phyloP scores from a whole-genome alignment of 2,113 vertebrate genomes.

The Chloebia gouldiae region DNA sequence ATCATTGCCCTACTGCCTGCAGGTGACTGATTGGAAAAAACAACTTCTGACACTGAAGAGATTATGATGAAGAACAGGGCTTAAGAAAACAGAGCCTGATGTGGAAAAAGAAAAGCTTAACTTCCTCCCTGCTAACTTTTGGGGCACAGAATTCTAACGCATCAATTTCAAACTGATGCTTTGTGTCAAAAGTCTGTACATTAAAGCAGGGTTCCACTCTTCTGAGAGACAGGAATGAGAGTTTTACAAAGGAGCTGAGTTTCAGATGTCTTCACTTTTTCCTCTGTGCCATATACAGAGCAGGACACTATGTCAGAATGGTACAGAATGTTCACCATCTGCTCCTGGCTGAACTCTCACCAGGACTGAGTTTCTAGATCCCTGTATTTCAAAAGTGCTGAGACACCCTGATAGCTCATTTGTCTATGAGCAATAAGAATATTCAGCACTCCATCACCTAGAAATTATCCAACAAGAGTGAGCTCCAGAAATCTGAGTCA shows the following conservation, averaged over 20 bases:
- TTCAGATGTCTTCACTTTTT: neutral
- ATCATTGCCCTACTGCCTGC: neutral
- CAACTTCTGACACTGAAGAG: neutral
- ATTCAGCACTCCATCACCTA: neutral
- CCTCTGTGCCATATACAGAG: neutral
- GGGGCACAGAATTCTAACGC: neutral
- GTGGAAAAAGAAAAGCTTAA: neutral
- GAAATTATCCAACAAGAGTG: neutral
- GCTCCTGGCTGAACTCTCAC: neutral
- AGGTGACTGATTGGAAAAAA: neutral
- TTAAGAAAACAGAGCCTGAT: neutral
- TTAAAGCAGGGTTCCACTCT: neutral
- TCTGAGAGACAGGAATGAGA: neutral
- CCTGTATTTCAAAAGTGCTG: neutral
- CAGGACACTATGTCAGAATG: neutral
- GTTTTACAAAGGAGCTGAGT: neutral
- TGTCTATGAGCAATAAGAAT: neutral
- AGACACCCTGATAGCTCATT: neutral
- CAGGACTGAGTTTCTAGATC: neutral
- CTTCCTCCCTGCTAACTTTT: constrained; percentile 2
- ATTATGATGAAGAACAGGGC: neutral
- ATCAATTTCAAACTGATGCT: neutral
- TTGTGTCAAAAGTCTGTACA: neutral
- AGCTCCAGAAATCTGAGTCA: neutral
- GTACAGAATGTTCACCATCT: neutral